These are phyloP conservation scores for Phoebastria nigripes DNA, from an alignment of 2,797 vertebrate species.

Conservation along the genomic window DNA sequence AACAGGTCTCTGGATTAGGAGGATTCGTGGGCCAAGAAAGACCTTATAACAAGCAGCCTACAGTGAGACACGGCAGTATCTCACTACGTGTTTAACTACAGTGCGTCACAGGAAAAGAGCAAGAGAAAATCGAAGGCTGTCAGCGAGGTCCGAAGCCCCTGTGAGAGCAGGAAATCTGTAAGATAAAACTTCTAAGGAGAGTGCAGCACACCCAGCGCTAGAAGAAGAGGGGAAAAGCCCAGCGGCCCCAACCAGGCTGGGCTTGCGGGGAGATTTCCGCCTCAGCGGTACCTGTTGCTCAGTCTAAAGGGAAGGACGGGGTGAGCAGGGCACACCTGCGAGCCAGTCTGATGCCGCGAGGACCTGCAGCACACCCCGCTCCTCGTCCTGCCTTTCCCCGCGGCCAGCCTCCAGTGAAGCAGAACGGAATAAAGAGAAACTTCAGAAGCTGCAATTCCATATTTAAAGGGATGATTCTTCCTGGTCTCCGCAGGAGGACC, in stretches of 20 bases:
- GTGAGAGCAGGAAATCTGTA: not conserved
- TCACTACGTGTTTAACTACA: accelerated
- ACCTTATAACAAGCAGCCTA: not conserved
- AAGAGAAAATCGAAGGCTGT: not conserved
- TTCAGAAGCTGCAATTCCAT: not conserved
- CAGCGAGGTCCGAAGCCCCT: not conserved
- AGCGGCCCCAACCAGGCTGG: accelerated
- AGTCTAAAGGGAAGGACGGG: not conserved
- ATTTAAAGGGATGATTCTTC: not conserved
- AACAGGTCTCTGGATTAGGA: not conserved
- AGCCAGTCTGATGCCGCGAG: not conserved
- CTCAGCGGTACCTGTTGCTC: not conserved
- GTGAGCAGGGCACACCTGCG: not conserved
- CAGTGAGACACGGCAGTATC: not conserved
- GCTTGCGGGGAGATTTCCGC: accelerated
- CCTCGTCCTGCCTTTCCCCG: not conserved
- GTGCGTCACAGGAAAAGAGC: accelerated
- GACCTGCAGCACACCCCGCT: not conserved
- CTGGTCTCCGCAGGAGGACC: not conserved
- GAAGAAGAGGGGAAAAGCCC: not conserved
- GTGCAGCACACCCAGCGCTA: not conserved
- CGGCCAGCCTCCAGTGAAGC: not conserved
- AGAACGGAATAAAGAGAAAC: not conserved
- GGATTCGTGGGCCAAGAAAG: not conserved
- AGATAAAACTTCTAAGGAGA: not conserved